Conservation (phyloP, 2,888 invertebrate genomes). For the Therioaphis trifolii region DNA sequence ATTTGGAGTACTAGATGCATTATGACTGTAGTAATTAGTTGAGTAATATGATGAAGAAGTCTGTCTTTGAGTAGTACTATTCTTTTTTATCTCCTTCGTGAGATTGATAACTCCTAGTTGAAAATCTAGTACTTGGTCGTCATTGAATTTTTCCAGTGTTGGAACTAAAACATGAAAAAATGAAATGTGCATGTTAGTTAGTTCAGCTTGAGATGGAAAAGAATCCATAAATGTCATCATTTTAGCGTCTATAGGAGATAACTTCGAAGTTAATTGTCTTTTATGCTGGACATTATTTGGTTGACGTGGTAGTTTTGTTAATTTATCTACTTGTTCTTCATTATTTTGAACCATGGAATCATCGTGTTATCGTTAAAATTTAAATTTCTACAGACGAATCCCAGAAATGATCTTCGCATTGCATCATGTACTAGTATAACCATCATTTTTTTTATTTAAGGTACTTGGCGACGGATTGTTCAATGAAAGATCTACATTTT, state of each 20-base stretch:
- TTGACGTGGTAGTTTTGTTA: background rate
- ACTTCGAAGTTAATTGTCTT: background rate
- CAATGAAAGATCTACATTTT: background rate
- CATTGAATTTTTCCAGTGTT: background rate
- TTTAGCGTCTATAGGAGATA: slow-evolving; percentile 2
- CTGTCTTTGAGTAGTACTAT: background rate
- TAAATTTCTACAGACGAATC: too few relatives aligned
- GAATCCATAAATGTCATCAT: background rate
- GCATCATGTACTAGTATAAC: too few relatives aligned
- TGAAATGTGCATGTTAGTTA: slow-evolving; percentile 3
- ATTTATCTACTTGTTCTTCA: background rate
- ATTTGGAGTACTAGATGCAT: too few relatives aligned
- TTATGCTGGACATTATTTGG: background rate
- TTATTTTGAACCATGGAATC: background rate
- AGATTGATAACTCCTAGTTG: background rate
- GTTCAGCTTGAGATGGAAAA: background rate
- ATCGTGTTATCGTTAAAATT: background rate
- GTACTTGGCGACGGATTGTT: background rate
- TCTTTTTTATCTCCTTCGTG: background rate
- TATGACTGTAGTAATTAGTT: too few relatives aligned
- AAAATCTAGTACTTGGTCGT: slow-evolving; percentile 2
- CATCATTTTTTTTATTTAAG: background rate
- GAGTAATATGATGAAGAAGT: too few relatives aligned
- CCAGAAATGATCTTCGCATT: too few relatives aligned
- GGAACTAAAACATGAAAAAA: background rate